phyloP scores from a whole-genome alignment of 2,888 invertebrate genomes.

The Drosophila colorata region DNA sequence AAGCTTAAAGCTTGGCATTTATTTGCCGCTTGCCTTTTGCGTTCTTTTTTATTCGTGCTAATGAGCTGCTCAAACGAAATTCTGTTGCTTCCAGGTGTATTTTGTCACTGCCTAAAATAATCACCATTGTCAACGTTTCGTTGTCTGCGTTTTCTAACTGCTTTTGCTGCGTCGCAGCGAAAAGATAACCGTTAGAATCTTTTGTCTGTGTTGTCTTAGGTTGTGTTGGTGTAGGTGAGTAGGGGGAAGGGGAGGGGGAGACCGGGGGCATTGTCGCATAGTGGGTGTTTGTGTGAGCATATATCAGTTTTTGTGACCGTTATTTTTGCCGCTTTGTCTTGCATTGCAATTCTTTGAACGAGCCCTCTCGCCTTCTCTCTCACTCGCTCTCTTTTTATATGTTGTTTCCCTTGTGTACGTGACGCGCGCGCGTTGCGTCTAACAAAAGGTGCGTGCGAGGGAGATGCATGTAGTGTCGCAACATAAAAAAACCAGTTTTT shows the following conservation, averaged over 20 bases:
- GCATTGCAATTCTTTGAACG: slow-evolving; percentile 40
- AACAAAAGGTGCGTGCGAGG: slow-evolving; percentile 36
- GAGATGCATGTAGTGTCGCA: slow-evolving; percentile 49
- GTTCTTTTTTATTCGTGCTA: slow-evolving; percentile 48
- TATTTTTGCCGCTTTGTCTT: slow-evolving; percentile 64
- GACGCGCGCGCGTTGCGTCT: slow-evolving; percentile 38
- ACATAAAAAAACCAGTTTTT: slow-evolving; percentile 71
- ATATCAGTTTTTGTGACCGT: slow-evolving; percentile 62
- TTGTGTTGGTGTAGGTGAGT: slow-evolving; percentile 47
- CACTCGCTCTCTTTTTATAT: slow-evolving; percentile 17
- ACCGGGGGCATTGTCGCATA: slow-evolving; percentile 17
- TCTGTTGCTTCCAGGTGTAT: slow-evolving; percentile 43
- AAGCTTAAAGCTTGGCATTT: slow-evolving; percentile 67
- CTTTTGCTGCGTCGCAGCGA: slow-evolving; percentile 47
- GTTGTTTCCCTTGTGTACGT: slow-evolving; percentile 33
- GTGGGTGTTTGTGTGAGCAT: slow-evolving; percentile 53
- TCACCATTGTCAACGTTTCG: slow-evolving; percentile 23
- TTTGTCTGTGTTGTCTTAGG: slow-evolving; percentile 71
- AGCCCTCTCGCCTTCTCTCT: slow-evolving; percentile 9
- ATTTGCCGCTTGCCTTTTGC: slow-evolving; percentile 27
- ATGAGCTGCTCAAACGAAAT: slow-evolving; percentile 56
- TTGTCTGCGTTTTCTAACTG: slow-evolving; percentile 23
- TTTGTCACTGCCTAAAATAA: slow-evolving; percentile 75
- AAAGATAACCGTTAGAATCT: slow-evolving; percentile 46
- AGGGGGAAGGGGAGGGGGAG: neutral